phyloP scores from a whole-genome alignment of 1,140 invertebrate genomes.

The Leptestheria dahalacensis region DNA sequence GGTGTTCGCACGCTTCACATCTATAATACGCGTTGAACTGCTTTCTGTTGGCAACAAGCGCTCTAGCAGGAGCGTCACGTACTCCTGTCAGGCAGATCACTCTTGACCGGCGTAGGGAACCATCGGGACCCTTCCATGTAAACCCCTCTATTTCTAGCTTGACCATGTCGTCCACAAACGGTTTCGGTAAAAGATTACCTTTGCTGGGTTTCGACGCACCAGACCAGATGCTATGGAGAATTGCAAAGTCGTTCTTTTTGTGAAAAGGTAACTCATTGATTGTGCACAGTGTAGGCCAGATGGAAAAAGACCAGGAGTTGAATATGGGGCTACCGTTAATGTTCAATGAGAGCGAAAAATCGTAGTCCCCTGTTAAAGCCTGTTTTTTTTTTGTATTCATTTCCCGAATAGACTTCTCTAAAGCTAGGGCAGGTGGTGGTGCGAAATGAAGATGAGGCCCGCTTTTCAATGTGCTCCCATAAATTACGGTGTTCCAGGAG shows the following conservation, averaged over 20 bases:
- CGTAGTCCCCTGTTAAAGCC: neutral
- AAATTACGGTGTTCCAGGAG: neutral
- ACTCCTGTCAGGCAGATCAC: neutral
- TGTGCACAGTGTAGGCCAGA: conserved; percentile 25
- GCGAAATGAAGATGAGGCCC: neutral
- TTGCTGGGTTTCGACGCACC: neutral
- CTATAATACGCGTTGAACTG: too few species aligned
- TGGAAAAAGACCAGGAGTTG: conserved; percentile 24
- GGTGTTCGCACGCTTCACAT: too few species aligned
- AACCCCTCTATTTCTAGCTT: neutral
- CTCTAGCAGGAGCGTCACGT: neutral
- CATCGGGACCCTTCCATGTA: neutral
- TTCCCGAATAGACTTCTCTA: neutral
- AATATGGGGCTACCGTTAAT: conserved; percentile 25
- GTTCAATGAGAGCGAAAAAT: neutral
- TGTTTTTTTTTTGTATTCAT: neutral
- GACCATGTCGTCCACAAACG: conserved; percentile 6
- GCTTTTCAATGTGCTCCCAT: neutral
- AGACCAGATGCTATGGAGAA: conserved; percentile 5
- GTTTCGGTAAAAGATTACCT: neutral
- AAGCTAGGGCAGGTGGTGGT: too few species aligned
- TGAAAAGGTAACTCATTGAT: conserved; percentile 25
- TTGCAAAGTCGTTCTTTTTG: conserved; percentile 8
- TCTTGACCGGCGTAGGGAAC: neutral
- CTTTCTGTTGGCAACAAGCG: too few species aligned